Conservation (phyloP, 2,113 vertebrate species). For the Fulmarus glacialis region DNA sequence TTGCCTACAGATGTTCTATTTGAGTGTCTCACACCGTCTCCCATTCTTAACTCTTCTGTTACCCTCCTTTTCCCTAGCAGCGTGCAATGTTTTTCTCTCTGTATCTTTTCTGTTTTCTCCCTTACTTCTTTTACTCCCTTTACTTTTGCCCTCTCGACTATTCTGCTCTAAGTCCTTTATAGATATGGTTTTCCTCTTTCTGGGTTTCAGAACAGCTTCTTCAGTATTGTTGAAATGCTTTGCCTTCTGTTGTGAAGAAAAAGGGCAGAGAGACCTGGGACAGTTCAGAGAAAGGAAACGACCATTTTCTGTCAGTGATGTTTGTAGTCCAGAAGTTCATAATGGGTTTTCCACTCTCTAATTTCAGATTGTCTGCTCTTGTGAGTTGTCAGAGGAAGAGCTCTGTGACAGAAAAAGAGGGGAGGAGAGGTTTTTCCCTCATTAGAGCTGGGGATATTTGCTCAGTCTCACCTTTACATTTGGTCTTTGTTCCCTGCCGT, state of each 20-base stretch:
- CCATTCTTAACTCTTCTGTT: background rate
- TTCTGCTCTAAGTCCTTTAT: background rate
- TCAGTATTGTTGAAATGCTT: background rate
- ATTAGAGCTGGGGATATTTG: background rate
- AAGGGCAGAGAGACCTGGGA: background rate
- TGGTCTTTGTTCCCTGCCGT: background rate
- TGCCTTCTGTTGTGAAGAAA: background rate
- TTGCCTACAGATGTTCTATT: background rate
- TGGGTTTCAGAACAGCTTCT: background rate
- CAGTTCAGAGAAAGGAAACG: background rate
- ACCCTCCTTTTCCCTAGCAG: background rate
- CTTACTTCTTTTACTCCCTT: background rate
- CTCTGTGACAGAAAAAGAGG: background rate
- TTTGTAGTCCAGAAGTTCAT: background rate
- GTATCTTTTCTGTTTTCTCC: background rate
- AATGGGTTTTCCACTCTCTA: background rate
- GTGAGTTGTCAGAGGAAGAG: background rate
- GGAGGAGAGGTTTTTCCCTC: background rate
- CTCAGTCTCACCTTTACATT: background rate
- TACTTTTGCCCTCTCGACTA: background rate
- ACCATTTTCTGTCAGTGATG: background rate
- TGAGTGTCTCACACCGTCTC: background rate
- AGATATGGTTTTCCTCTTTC: background rate
- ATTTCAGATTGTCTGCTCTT: background rate
- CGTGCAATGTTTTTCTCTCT: background rate